Conservation (phyloP, 2,888 invertebrate species). For the Pristionchus arcanus region DNA sequence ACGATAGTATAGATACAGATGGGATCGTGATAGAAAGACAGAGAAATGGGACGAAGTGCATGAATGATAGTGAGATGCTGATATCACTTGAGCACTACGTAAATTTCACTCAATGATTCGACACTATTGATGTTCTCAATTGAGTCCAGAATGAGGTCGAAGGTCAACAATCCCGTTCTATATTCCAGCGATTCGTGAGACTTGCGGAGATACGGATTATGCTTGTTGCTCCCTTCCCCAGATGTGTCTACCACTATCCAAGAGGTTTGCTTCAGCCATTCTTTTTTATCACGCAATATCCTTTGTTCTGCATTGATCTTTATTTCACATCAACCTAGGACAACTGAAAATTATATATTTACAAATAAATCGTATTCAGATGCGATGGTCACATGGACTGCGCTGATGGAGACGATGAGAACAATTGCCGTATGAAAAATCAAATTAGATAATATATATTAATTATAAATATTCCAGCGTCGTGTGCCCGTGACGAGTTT, state of each 20-base stretch:
- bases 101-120: not conserved
- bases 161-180: not conserved
- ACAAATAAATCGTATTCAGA: constrained; percentile 43
- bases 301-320: no score
- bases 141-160: not conserved
- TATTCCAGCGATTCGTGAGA: constrained; percentile 67
- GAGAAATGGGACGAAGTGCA: not conserved
- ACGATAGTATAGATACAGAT: not conserved
- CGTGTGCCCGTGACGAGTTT: constrained; percentile 75
- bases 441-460: not conserved
- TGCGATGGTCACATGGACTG: constrained; percentile 77
- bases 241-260: constrained; percentile 69
- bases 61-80: not conserved
- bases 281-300: no score
- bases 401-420: constrained; percentile 76
- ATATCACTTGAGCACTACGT: not conserved
- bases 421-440: constrained; percentile 73
- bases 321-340: no score
- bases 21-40: not conserved
- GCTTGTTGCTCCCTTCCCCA: constrained; percentile 78
- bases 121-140: not conserved
- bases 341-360: no score
- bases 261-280: constrained; percentile 27
- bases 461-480: constrained; percentile 62
- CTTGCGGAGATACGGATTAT: constrained; percentile 68